Base-by-base conservation (phyloP, 2,888 invertebrate species). In the Tipula vernalis region DNA sequence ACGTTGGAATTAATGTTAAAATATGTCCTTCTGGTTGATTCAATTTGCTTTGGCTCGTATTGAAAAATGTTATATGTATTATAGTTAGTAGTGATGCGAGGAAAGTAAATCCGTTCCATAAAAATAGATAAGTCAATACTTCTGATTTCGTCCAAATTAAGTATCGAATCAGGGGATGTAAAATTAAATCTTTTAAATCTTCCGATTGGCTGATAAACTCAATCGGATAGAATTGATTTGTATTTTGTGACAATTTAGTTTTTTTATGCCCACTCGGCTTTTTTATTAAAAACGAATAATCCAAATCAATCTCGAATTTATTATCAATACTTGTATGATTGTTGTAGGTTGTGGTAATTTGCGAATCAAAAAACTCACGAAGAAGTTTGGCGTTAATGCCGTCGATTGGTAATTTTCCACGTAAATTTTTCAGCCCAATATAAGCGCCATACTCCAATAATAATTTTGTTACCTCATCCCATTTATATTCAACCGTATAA, bases 81-180 rank as follows among this genome's bases (percentile, higher is more conserved):
- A 84, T 84, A 3, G 84, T 84, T 1, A 84, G 13, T n/a, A 84
- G 2, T 5, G 28, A 84, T 6, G 13, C 6, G 4, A 84, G 15
- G 13, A 36, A 39, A 5, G 6, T 8, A 8, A 84, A 5, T 84
- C 1, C 28, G 15, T 84, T 84, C 84, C 84, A 84, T 84, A 84
- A 0, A 84, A 84, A 36, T 2, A 84, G n/a, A 15, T 4, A 36
- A 3, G 41, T 13, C 8, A 84, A 41, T 39, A n/a, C n/a, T 90
- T 95, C 94, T 96, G 96, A 97, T 90, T 97, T 97, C 87, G 97
- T 92, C 89, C 95, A 95, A 3, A 97, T 91, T 89, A 96, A 97
- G 88, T 96, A 96, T 0, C 95, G 95, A 85, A 96, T 94, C 0
- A 96, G 93, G 0, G 96, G 96, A 92, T 97, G 96, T 88, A 94